Conservation (phyloP, 1,140 invertebrate genomes). For the Zaprionus lachaisei region DNA sequence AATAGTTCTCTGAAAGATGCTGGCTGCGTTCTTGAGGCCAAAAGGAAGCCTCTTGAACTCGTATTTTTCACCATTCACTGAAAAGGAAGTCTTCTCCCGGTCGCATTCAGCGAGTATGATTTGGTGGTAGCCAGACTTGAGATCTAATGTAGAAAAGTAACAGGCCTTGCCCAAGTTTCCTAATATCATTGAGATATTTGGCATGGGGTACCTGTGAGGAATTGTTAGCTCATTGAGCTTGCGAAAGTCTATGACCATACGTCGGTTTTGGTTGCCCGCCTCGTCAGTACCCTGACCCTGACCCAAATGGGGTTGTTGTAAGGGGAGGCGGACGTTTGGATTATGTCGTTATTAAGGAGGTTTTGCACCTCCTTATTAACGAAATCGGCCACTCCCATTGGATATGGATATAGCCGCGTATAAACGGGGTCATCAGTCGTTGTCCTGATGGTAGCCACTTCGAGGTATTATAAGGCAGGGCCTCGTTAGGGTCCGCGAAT, state of each 20-base stretch:
- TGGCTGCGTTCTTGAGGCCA: no score
- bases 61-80: no score
- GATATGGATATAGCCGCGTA: conserved; percentile 1
- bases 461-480: no score
- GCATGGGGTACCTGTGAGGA: no score
- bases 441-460: neutral
- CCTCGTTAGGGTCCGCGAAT: neutral
- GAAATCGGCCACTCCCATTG: neutral
- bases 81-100: no score
- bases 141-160: no score
- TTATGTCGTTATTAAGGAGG: neutral
- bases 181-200: no score
- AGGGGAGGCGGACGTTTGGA: neutral
- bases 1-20: no score
- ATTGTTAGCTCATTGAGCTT: neutral
- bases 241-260: neutral
- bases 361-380: neutral
- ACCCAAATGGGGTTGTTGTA: neutral
- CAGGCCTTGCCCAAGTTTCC: no score
- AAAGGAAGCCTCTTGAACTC: no score
- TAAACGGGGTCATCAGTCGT: neutral
- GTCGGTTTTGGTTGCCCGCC: neutral
- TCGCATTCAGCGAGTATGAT: no score
- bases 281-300: neutral
- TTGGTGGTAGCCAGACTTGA: no score